Evolutionary conservation across 2,113 vertebrate genomes (phyloP), one percentile per base, ranked within the genome.

Genomic region (Zosterops lateralis): DNA sequence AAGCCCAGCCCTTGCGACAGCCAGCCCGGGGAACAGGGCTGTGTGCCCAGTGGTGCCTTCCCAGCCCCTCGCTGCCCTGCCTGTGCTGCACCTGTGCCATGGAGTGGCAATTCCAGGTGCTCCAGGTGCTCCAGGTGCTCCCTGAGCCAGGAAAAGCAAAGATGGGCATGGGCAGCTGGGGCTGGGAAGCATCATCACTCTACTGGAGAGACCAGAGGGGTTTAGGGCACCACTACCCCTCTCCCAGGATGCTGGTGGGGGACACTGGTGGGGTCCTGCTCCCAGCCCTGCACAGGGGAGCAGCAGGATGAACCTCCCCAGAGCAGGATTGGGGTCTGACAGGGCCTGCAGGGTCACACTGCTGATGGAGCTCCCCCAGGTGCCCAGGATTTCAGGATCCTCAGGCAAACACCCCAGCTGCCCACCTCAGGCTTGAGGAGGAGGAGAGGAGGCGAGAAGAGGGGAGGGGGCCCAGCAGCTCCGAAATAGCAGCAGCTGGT

Each of bases 401-500:
- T 89, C 15, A 31, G 32, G 71, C 78, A 65, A 83, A 70, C 2
- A 0, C 74, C 54, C 76, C 79, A 75, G 89, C 72, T 72, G 51
- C 92, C 91, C 65, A 73, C 88, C 78, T 32, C 47, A 45, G 83
- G 84, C 26, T 2, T 16, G 84, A 92, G 89, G 87, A 95, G 71
- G 94, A 89, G 40, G 67, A 82, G 81, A 89, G 70, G 70, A 88
- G 76, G 51, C 14, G 53, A 74, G 88, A 86, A 66, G 70, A 95
- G 93, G 26, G 89, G 92, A 77, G 82, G 68, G 89, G 62, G 89
- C 94, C 74, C 85, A 66, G 94, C 86, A 95, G 92, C 96, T 97
- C 96, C 4, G 64, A 96, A 97, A 97, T 97, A 97, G 97, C 92
- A 95, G 96, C 95, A 91, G 96, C 96, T 97, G 96, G 97, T 96